Evolutionary conservation across 2,888 invertebrate genomes (phyloP).

Genomic region (Acrobasis repandana): DNA sequence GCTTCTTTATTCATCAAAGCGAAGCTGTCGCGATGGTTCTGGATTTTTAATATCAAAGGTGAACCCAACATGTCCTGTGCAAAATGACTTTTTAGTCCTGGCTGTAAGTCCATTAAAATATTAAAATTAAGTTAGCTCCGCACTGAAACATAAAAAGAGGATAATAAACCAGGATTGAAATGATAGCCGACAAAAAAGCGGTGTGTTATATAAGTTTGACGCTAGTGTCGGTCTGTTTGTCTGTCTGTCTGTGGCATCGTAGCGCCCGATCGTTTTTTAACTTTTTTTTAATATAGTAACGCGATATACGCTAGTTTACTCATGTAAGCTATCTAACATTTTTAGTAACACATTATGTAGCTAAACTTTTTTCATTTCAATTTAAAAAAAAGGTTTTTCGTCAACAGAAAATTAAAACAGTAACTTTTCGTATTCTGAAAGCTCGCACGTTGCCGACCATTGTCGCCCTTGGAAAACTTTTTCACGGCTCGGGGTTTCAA

Average conservation of each 20-base stretch:
- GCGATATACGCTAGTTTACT: too few species aligned
- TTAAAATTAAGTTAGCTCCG: neutral
- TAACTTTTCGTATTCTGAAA: neutral
- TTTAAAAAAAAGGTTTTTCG: too few species aligned
- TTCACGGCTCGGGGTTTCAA: neutral
- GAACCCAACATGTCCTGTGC: neutral
- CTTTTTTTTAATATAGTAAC: too few species aligned
- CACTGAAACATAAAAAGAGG: neutral
- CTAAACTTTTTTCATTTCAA: too few species aligned
- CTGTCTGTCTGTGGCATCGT: too few species aligned
- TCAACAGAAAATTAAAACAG: too few species aligned
- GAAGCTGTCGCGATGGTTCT: neutral
- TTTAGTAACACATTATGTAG: too few species aligned
- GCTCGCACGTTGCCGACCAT: neutral
- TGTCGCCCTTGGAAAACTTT: neutral
- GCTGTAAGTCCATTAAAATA: neutral
- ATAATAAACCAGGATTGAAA: neutral
- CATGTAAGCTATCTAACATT: too few species aligned
- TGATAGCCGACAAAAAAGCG: too few species aligned
- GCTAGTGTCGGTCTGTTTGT: too few species aligned
- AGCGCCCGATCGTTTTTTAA: too few species aligned
- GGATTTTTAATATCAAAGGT: neutral
- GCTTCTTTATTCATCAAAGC: conserved; percentile 1
- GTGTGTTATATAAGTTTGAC: too few species aligned
- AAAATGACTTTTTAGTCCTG: neutral